These are phyloP conservation scores for Tenrec ecaudatus DNA, from an alignment of 2,113 vertebrate species.

Conservation along the genomic window DNA sequence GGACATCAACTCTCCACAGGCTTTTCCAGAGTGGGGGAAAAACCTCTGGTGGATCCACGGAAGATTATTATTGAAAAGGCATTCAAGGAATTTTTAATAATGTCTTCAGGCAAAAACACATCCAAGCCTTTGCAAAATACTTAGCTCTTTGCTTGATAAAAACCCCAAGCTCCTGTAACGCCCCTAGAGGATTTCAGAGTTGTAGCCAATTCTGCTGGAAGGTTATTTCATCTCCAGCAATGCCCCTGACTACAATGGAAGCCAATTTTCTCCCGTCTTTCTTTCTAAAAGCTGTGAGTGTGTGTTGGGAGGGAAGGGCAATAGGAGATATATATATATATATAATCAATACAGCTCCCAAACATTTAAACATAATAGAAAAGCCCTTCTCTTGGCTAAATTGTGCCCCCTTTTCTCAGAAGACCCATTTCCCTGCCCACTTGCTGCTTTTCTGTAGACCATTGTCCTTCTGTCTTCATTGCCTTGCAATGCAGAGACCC, in stretches of 20 bases:
- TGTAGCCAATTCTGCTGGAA: background rate
- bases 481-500: background rate
- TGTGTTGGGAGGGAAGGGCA: background rate
- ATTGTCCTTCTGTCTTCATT: constrained; percentile 2
- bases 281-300: background rate
- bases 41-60: background rate
- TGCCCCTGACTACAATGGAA: background rate
- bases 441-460: constrained; percentile 41
- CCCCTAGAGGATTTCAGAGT: background rate
- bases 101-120: background rate
- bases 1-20: background rate
- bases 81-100: constrained; percentile 47
- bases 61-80: background rate
- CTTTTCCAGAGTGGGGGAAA: constrained; percentile 2
- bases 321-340: background rate
- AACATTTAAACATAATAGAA: background rate
- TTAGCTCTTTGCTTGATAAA: constrained; percentile 2
- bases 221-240: background rate
- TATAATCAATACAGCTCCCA: constrained; percentile 43
- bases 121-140: background rate
- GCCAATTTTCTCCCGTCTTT: constrained; percentile 37
- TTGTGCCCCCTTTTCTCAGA: constrained; percentile 32
- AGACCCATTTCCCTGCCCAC: background rate
- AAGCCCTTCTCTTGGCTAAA: constrained; percentile 22
- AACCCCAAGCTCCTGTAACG: background rate